These are phyloP conservation scores for Brachypodius melanocephalos DNA, from an alignment of 2,113 vertebrate genomes.

Conservation along the genomic window DNA sequence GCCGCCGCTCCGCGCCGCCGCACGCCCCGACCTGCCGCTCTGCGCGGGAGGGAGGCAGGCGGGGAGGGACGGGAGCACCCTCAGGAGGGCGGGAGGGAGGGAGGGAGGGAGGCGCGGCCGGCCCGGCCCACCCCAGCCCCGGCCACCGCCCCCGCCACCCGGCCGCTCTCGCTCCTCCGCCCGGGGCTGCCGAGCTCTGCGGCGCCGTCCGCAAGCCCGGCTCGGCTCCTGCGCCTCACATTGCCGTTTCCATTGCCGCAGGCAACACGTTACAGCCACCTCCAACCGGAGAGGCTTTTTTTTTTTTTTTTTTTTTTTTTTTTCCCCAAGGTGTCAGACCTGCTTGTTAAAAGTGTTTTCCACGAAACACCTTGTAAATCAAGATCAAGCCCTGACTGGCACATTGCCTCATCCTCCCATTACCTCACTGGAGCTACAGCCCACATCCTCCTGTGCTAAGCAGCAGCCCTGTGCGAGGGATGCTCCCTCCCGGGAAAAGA, in stretches of 20 bases:
- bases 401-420: background rate
- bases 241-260: background rate
- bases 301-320: too few species aligned
- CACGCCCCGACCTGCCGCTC: background rate
- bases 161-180: fast-evolving
- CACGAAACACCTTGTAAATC: background rate
- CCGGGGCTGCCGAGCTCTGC: too few species aligned
- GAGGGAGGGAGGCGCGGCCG: background rate
- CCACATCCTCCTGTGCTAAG: fast-evolving
- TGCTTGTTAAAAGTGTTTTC: background rate
- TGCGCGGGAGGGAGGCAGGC: background rate
- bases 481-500: background rate
- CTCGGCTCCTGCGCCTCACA: background rate
- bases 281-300: too few species aligned
- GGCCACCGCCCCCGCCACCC: background rate
- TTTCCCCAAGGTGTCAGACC: background rate
- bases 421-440: background rate
- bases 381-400: background rate
- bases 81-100: background rate
- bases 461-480: background rate
- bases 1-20: background rate
- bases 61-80: background rate
- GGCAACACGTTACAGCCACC: background rate
- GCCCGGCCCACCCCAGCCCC: background rate
- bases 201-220: too few species aligned